Conservation (phyloP, 2,888 invertebrate genomes). For the Tetheella fluctuosa region DNA sequence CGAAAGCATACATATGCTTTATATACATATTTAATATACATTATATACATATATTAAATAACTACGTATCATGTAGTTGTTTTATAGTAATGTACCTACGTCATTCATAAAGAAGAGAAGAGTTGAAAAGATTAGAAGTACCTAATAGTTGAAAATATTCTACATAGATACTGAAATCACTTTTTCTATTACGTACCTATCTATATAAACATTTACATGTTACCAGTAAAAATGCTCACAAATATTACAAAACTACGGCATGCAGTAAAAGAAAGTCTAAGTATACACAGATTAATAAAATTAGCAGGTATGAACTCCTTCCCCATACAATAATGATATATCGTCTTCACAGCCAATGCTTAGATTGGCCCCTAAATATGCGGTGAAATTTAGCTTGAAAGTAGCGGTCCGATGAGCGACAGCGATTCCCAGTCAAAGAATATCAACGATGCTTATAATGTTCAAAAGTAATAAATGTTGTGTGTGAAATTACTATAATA, state of each 20-base stretch:
- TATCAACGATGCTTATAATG: not conserved
- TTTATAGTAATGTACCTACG: no score
- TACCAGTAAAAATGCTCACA: not conserved
- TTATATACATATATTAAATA: no score
- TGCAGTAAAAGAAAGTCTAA: not conserved
- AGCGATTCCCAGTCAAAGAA: not conserved
- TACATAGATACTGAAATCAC: no score
- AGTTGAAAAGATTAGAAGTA: no score
- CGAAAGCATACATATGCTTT: no score
- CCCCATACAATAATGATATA: conserved; percentile 4
- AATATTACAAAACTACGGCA: not conserved
- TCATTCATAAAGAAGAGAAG: no score
- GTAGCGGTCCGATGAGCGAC: not conserved
- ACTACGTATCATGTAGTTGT: no score
- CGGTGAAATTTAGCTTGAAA: not conserved
- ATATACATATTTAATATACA: no score
- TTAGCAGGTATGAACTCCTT: conserved; percentile 1
- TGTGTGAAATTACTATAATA: no score
- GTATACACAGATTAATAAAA: not conserved
- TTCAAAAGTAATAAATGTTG: no score
- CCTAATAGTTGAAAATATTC: no score
- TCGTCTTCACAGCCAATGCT: not conserved
- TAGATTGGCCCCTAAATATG: not conserved
- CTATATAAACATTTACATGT: not conserved
- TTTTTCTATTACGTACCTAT: no score